Conservation (phyloP, 2,113 vertebrate species). For the Octodon degus region DNA sequence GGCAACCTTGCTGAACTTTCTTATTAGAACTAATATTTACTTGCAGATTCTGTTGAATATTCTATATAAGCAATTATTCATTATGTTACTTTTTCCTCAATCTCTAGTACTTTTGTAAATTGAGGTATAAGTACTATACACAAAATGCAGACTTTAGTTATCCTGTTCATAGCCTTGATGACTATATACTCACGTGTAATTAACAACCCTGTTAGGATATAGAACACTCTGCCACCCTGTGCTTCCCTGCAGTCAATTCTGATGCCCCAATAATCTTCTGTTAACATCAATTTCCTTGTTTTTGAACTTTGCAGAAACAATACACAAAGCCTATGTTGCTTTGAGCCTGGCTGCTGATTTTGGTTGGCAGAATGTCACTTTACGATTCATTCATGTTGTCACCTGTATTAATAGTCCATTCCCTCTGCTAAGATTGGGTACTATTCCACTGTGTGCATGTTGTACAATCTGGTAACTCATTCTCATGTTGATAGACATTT, state of each 20-base stretch:
- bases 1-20: slow-evolving; percentile 55
- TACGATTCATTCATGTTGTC: neutral
- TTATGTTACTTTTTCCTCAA: neutral
- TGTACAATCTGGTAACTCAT: neutral
- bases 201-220: neutral
- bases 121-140: neutral
- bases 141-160: slow-evolving; percentile 8
- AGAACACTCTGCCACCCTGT: neutral
- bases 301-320: neutral
- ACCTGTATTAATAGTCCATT: neutral
- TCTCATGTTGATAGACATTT: neutral
- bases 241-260: neutral
- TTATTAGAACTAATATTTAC: slow-evolving; percentile 64
- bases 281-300: neutral
- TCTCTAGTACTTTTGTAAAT: neutral
- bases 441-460: neutral
- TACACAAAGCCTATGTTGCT: neutral
- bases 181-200: neutral
- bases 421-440: neutral
- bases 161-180: neutral
- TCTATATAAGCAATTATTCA: slow-evolving; percentile 23
- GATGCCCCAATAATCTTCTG: neutral
- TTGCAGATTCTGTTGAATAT: slow-evolving; percentile 39
- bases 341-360: neutral
- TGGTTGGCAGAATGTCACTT: neutral